phyloP scores from a whole-genome alignment of 37 sponge, comb jelly and placozoan species.

The Tethya wilhelma region DNA sequence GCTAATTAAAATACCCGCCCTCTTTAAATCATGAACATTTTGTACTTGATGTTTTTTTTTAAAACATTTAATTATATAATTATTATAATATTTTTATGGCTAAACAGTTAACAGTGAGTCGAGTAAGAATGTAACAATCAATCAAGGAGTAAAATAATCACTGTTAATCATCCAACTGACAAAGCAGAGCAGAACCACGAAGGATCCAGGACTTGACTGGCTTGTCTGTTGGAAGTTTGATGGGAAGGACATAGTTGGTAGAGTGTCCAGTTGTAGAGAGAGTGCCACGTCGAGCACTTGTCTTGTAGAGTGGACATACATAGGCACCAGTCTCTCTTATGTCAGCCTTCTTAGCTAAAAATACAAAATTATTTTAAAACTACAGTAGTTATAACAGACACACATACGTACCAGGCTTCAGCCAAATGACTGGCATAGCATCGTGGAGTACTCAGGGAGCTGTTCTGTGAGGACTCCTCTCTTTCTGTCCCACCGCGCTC shows the following conservation, averaged over 20 bases:
- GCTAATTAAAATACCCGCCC: too few species aligned
- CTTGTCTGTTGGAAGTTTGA: slow-evolving; percentile 93
- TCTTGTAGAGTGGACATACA: slow-evolving; percentile 98
- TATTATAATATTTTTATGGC: too few species aligned
- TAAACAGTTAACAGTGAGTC: too few species aligned
- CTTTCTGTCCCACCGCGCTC: slow-evolving; percentile 95
- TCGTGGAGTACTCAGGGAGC: slow-evolving; percentile 95
- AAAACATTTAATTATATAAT: too few species aligned
- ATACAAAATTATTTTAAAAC: too few species aligned
- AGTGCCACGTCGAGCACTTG: slow-evolving; percentile 93
- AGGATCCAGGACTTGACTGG: slow-evolving; percentile 98
- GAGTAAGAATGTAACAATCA: too few species aligned
- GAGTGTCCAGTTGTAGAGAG: slow-evolving; percentile 99
- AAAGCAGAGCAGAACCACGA: slow-evolving; percentile 93
- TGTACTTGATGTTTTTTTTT: too few species aligned
- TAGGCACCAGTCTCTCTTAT: slow-evolving; percentile 72
- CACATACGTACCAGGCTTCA: slow-evolving; percentile 93
- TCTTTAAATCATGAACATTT: too few species aligned
- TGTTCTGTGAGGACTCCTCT: slow-evolving; percentile 97
- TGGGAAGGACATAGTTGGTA: slow-evolving; percentile 96
- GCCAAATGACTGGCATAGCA: slow-evolving; percentile 90
- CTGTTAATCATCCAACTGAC: slow-evolving; percentile 93
- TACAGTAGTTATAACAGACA: too few species aligned
- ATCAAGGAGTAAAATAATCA: background rate
- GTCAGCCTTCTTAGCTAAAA: slow-evolving; percentile 79